Percentiles rank a stretch among this genome's conserved stretches.
Conservation (phyloP, 1,140 invertebrate species). For the Bradynema listronoti region DNA sequence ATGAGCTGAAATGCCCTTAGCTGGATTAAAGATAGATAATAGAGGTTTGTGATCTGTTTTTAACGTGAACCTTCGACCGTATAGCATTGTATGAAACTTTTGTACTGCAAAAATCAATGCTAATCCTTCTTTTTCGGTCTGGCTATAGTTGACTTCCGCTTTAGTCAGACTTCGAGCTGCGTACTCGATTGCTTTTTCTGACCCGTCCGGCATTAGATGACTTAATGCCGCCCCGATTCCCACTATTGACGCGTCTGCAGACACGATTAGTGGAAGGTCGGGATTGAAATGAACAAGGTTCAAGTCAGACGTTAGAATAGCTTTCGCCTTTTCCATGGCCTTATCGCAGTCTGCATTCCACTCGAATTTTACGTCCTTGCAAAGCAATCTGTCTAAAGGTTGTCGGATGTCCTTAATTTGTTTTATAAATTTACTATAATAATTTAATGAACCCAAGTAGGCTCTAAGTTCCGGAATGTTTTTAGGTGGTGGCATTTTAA, state of each 20-base stretch:
- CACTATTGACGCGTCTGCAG: conserved; percentile 60
- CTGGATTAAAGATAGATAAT: conserved; percentile 14
- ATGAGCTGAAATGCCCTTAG: conserved; percentile 17
- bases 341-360: conserved; percentile 1
- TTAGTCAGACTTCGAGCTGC: conserved; percentile 59
- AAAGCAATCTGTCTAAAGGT: conserved; percentile 25
- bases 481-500: too few species aligned
- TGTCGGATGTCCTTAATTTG: conserved; percentile 17
- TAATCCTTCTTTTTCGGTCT: conserved; percentile 62
- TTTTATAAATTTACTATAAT: conserved; percentile 28
- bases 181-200: conserved; percentile 58
- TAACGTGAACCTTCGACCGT: conserved; percentile 10
- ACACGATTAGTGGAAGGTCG: conserved; percentile 53
- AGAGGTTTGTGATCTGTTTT: conserved; percentile 20
- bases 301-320: conserved; percentile 33
- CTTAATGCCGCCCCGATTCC: conserved; percentile 60
- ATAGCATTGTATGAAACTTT: conserved; percentile 15
- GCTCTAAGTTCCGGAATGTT: conserved; percentile 14
- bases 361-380: conserved; percentile 21
- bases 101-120: conserved; percentile 14
- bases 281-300: conserved; percentile 58
- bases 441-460: conserved; percentile 45
- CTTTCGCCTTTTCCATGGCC: conserved; percentile 48
- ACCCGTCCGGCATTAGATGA: conserved; percentile 58
- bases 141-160: conserved; percentile 60